phyloP scores from a whole-genome alignment of 2,888 invertebrate genomes.

The Drosophila neutralis region DNA sequence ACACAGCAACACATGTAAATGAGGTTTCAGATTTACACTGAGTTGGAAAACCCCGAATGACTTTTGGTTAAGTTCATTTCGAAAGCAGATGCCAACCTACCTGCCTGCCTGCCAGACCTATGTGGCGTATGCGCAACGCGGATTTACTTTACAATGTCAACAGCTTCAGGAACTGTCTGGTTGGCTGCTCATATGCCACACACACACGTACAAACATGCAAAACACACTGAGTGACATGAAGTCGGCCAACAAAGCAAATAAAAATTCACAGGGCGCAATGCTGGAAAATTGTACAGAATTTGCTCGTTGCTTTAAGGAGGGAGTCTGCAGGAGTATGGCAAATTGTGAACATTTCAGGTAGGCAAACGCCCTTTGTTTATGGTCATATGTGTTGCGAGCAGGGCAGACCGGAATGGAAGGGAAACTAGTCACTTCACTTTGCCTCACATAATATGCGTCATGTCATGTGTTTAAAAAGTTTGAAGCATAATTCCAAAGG shows the following conservation, averaged over 20 bases:
- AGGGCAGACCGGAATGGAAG: background rate
- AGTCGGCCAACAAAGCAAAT: conserved; percentile 49
- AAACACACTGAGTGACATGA: background rate
- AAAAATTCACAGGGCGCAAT: conserved; percentile 43
- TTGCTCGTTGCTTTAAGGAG: conserved; percentile 37
- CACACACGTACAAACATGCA: conserved; percentile 1
- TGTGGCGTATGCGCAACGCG: conserved; percentile 70
- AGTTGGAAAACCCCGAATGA: conserved; percentile 46
- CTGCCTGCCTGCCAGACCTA: conserved; percentile 33
- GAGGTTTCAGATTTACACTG: conserved; percentile 37
- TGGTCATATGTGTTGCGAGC: conserved; percentile 29
- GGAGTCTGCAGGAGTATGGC: conserved; percentile 1
- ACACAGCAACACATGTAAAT: conserved; percentile 45
- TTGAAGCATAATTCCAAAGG: conserved; percentile 49
- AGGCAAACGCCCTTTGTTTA: conserved; percentile 51
- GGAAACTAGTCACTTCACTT: conserved; percentile 63
- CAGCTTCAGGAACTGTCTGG: conserved; percentile 40
- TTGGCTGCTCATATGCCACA: conserved; percentile 48
- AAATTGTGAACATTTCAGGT: conserved; percentile 37
- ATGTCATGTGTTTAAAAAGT: conserved; percentile 68
- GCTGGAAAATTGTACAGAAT: conserved; percentile 43
- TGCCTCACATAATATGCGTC: conserved; percentile 67
- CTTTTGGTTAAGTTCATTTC: conserved; percentile 45
- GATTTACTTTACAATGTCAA: conserved; percentile 70
- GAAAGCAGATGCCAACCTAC: conserved; percentile 21